Conservation (phyloP, 2,888 invertebrate species). For the Netelia inedita region DNA sequence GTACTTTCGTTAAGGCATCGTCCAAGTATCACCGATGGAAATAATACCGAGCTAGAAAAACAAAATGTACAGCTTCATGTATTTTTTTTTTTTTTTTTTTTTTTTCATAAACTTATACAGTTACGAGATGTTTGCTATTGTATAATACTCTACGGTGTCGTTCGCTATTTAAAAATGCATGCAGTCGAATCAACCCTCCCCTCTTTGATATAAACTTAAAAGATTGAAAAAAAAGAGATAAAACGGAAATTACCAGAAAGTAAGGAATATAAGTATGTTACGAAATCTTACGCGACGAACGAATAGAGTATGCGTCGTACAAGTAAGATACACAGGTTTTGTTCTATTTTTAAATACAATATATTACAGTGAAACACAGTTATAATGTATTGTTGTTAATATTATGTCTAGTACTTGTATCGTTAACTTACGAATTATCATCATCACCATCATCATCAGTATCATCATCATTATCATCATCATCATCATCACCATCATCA, state of each 20-base stretch:
- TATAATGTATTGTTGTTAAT: constrained; percentile 84
- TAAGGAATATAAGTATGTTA: constrained; percentile 55
- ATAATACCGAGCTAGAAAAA: constrained; percentile 48
- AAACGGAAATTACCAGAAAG: constrained; percentile 20
- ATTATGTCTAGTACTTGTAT: constrained; percentile 80
- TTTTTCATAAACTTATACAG: constrained; percentile 67
- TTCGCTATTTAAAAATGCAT: constrained; percentile 37
- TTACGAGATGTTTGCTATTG: constrained; percentile 43
- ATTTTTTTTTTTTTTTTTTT: neutral
- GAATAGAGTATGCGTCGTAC: constrained; percentile 58
- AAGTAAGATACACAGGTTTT: constrained; percentile 69
- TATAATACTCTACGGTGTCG: constrained; percentile 61
- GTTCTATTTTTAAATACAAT: constrained; percentile 83
- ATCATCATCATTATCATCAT: constrained; percentile 77
- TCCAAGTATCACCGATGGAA: constrained; percentile 9
- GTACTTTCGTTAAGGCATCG: neutral
- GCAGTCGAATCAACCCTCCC: constrained; percentile 39
- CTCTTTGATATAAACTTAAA: neutral
- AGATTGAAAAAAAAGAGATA: constrained; percentile 38
- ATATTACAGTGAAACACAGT: constrained; percentile 85
- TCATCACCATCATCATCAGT: constrained; percentile 77
- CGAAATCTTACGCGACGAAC: constrained; percentile 39
- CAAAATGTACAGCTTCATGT: constrained; percentile 68
- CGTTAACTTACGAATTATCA: constrained; percentile 71
- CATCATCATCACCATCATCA: constrained; percentile 77